Evolutionary conservation across 1,140 invertebrate species (phyloP), one percentile per base, ranked within the genome.

Genomic region (Drosophila pandora): DNA sequence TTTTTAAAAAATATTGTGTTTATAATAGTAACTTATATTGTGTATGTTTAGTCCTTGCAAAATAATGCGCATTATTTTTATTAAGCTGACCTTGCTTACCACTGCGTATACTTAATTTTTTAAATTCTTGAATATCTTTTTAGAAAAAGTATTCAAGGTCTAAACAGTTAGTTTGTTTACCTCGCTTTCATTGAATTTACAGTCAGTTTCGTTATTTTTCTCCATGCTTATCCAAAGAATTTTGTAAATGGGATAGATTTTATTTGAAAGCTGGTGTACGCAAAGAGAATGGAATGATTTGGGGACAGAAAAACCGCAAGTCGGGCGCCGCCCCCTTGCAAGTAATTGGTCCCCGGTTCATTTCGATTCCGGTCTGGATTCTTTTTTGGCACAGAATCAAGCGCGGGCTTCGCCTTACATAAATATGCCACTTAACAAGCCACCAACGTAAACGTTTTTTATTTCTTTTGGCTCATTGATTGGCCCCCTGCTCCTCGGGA

Each of bases 401-500:
- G 61, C 47, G 64, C 43, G 41, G 30, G 34, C 30, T 23, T 53
- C 61, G 52, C 50, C 57, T 81, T 67, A 76, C 78, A 88, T 85
- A 87, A 85, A 82, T 82, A 77, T 80, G 78, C 64, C 82, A 85
- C 78, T 87, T 85, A 82, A 68, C 81, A 71, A 75, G 70, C 71
- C 71, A 75, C 52, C 60, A 75, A 75, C 71, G 71, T 74, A 75
- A 69, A 69, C 5, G 47, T 75, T 65, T 73, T 55, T 62, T 74
- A 63, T 74, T 73, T 49, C 60, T 34, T 23, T 45, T 62, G 53
- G 61, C 61, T 73, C 60, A 57, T 58, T 75, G 71, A 73, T 73
- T 56, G 70, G 39, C 71, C 13, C 63, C 32, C 25, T 21, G 49
- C 41, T 48, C n/a, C 41, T 45, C 9, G 32, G 23, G 10, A 12